Percentiles rank a stretch among this genome's conserved stretches.
Conservation (phyloP, 2,888 invertebrate species). For the Metallyticus violacea region DNA sequence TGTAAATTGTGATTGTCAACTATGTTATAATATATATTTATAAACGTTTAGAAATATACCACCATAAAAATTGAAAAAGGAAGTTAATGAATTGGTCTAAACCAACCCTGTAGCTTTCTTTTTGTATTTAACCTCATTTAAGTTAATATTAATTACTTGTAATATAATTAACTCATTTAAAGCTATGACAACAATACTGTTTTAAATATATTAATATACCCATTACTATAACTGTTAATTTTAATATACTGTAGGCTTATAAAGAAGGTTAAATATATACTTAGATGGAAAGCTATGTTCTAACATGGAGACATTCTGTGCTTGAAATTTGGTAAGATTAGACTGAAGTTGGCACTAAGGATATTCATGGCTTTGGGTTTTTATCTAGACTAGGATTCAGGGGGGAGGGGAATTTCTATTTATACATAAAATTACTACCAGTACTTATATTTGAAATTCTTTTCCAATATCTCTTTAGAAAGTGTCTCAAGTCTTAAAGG, state of each 20-base stretch:
- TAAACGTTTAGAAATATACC: slow-evolving; percentile 32
- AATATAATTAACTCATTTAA: slow-evolving; percentile 33
- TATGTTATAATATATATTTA: slow-evolving; percentile 31
- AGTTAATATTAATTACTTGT: slow-evolving; percentile 23
- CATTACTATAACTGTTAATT: slow-evolving; percentile 25
- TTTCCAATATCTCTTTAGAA: not conserved
- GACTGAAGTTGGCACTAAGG: not conserved
- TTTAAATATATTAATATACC: slow-evolving; percentile 32
- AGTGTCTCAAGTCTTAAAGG: not conserved
- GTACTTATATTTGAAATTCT: not conserved
- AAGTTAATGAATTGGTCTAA: slow-evolving; percentile 27
- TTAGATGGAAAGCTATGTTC: not conserved
- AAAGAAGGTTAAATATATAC: not conserved
- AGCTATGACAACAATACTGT: slow-evolving; percentile 36
- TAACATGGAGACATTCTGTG: slow-evolving; percentile 7
- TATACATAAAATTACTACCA: not conserved
- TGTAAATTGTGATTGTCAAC: slow-evolving; percentile 33
- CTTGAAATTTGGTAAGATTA: not conserved
- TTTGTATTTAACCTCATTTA: slow-evolving; percentile 8
- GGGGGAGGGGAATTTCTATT: not conserved
- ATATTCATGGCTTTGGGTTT: not conserved
- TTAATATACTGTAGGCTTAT: slow-evolving; percentile 17
- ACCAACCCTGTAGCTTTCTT: slow-evolving; percentile 25
- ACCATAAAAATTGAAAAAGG: slow-evolving; percentile 29
- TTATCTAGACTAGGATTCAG: not conserved